These are phyloP conservation scores for Sebastes baramenuke DNA, from an alignment of 2,797 vertebrate genomes.

Conservation along the genomic window DNA sequence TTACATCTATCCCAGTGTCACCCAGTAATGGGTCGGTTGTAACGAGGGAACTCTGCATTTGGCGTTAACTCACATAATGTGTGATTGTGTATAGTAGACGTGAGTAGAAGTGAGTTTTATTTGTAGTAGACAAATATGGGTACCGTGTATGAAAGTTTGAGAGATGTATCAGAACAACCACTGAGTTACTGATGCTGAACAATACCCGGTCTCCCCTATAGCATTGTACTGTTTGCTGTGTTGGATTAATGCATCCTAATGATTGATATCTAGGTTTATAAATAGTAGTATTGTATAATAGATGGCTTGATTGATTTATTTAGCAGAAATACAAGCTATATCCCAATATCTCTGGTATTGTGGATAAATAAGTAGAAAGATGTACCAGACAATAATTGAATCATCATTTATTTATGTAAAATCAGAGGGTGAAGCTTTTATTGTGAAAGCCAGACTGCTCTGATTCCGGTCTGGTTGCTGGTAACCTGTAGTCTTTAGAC, in stretches of 20 bases:
- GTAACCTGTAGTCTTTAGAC: neutral
- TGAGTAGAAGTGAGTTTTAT: no score
- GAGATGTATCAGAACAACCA: no score
- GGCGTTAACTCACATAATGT: no score
- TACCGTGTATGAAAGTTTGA: no score
- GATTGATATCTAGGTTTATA: neutral
- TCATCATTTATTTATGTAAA: neutral
- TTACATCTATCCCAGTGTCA: no score
- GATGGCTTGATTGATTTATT: neutral
- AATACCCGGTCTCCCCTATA: neutral
- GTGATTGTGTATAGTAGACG: no score
- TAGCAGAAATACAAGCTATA: neutral
- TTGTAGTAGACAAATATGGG: no score
- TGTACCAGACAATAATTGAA: neutral
- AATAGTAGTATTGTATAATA: neutral
- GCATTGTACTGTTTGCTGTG: neutral
- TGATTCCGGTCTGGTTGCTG: slow-evolving; percentile 28
- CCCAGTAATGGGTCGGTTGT: no score
- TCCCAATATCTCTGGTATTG: neutral
- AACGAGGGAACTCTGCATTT: no score
- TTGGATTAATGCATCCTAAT: neutral
- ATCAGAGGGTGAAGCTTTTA: slow-evolving; percentile 21
- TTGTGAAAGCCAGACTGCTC: slow-evolving; percentile 12
- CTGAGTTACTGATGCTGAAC: no score
- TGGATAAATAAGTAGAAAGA: neutral